phyloP scores from a whole-genome alignment of 2,797 vertebrate genomes.

The Psittacula echo region DNA sequence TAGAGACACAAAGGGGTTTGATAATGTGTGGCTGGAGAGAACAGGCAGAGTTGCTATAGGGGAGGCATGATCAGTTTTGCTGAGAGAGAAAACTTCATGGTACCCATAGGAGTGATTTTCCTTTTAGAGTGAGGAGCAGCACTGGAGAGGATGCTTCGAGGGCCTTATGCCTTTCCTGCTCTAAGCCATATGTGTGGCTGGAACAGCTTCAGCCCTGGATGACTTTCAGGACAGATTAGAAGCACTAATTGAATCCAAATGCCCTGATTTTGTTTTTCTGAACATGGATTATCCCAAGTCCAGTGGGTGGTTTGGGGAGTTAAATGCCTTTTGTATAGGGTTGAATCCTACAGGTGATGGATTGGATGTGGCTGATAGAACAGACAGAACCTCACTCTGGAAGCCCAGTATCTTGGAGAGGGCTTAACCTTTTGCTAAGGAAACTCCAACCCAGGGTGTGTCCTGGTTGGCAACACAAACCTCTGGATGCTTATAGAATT shows the following conservation, averaged over 20 bases:
- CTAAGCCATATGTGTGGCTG: neutral
- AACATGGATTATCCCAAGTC: neutral
- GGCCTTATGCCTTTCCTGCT: neutral
- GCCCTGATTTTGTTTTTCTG: neutral
- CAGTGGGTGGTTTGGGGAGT: rapidly evolving
- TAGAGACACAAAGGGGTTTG: neutral
- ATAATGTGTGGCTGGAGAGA: neutral
- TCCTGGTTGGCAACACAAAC: neutral
- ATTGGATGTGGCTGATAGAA: neutral
- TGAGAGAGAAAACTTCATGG: neutral
- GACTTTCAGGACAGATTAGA: neutral
- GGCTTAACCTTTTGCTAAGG: neutral
- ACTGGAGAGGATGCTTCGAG: neutral
- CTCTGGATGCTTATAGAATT: neutral
- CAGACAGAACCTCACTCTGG: neutral
- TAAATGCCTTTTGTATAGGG: neutral
- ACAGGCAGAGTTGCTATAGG: neutral
- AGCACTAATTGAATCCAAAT: neutral
- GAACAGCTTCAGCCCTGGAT: conserved; percentile 23
- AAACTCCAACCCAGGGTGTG: neutral
- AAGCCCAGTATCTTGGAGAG: neutral
- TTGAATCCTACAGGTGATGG: neutral
- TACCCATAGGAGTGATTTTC: neutral
- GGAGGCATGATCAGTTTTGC: neutral
- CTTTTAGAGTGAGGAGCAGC: neutral